These are phyloP conservation scores for Halyomorpha halys DNA, from an alignment of 1,140 invertebrate species.

Conservation along the genomic window DNA sequence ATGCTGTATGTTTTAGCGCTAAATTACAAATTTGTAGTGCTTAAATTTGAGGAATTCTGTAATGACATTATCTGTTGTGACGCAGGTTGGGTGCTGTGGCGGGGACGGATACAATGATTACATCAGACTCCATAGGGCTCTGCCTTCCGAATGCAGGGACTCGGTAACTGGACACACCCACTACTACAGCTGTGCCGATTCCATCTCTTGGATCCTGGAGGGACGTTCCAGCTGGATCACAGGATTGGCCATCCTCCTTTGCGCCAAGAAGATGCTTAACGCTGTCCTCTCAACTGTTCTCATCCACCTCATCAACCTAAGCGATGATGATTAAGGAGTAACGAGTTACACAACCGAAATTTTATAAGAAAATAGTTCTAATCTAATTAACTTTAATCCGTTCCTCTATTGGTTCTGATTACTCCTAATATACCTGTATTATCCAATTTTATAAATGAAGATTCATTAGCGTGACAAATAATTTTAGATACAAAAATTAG, in stretches of 20 bases:
- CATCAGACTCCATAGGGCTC: constrained; percentile 55
- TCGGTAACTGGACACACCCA: constrained; percentile 78
- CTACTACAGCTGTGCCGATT: constrained; percentile 74
- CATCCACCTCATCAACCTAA: constrained; percentile 9
- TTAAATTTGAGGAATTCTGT: not conserved
- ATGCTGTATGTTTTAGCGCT: no score
- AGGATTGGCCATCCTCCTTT: constrained; percentile 59
- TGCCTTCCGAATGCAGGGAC: constrained; percentile 71
- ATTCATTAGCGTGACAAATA: no score
- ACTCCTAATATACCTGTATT: no score
- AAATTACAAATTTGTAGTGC: no score
- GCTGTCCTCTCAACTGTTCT: constrained; percentile 21
- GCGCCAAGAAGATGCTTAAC: constrained; percentile 31
- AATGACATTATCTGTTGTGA: not conserved
- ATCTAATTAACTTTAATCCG: no score
- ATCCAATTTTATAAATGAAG: no score
- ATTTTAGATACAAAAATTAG: no score
- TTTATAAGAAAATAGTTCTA: no score
- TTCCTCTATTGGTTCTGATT: no score
- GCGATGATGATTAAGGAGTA: no score
- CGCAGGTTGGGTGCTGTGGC: constrained; percentile 74
- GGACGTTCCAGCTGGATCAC: constrained; percentile 72
- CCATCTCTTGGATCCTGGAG: constrained; percentile 74
- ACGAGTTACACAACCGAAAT: no score
- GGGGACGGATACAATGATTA: constrained; percentile 72